A percentile compares a stretch with the other conserved stretches of the same genome.
Conservation (phyloP, 1,140 invertebrate genomes). For the Harlomillsia oculata region DNA sequence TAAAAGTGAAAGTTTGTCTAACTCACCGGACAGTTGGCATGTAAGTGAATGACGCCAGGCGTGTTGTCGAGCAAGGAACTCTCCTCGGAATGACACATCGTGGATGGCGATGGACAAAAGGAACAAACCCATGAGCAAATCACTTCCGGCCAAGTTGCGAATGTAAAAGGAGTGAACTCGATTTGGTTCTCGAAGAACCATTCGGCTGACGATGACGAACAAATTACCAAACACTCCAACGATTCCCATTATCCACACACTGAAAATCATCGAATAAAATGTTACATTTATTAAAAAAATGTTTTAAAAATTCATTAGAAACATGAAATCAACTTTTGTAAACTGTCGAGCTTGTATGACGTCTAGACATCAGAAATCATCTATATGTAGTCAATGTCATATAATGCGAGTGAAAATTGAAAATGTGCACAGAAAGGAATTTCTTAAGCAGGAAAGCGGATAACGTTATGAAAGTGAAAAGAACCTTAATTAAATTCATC, state of each 20-base stretch:
- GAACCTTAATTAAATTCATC: too few relatives aligned
- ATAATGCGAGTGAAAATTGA: too few relatives aligned
- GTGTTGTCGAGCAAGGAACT: conserved; percentile 51
- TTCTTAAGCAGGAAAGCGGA: too few relatives aligned
- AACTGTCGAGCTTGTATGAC: too few relatives aligned
- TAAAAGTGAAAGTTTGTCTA: too few relatives aligned
- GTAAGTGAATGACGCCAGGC: conserved; percentile 46
- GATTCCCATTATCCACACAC: conserved; percentile 57
- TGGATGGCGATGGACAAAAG: conserved; percentile 53
- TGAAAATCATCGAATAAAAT: conserved; percentile 30
- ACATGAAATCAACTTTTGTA: too few relatives aligned
- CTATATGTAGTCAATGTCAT: too few relatives aligned
- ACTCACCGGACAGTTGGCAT: conserved; percentile 28
- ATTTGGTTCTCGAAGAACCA: conserved; percentile 42
- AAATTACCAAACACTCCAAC: conserved; percentile 54
- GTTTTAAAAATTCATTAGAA: too few relatives aligned
- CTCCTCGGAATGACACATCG: conserved; percentile 51
- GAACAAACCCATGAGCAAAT: conserved; percentile 61
- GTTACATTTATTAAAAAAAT: too few relatives aligned
- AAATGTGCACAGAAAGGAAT: too few relatives aligned
- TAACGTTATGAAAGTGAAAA: too few relatives aligned
- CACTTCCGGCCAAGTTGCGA: conserved; percentile 55
- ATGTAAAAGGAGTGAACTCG: conserved; percentile 52
- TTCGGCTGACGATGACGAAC: conserved; percentile 52
- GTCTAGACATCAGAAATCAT: too few relatives aligned